Conservation (phyloP, 2,113 vertebrate genomes). For the Grallaria varia region DNA sequence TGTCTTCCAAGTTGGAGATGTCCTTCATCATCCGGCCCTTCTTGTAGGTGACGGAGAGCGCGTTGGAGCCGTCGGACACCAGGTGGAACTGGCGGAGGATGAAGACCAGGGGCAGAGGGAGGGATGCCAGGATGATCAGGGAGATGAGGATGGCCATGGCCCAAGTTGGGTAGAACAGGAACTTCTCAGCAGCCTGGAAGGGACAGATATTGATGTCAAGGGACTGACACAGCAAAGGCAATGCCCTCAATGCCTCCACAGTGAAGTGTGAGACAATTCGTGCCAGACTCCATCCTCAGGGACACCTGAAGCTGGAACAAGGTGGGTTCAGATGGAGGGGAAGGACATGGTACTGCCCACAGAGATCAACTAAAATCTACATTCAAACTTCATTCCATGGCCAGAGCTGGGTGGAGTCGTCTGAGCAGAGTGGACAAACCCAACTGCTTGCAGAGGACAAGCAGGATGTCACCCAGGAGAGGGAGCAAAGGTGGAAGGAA, state of each 20-base stretch:
- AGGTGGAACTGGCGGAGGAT: conserved; percentile 89
- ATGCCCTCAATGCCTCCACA: background rate
- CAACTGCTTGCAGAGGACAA: background rate
- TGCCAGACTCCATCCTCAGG: background rate
- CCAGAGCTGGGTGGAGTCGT: background rate
- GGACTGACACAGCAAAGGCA: background rate
- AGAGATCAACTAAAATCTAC: background rate
- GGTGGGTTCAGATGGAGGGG: background rate
- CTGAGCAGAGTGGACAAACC: background rate
- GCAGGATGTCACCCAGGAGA: background rate
- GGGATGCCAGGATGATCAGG: conserved; percentile 86
- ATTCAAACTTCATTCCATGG: background rate
- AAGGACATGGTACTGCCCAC: background rate
- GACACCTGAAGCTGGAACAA: background rate
- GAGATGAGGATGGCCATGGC: conserved; percentile 88
- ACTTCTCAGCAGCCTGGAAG: conserved; percentile 85
- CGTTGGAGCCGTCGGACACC: conserved; percentile 91
- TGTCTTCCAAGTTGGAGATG: conserved; percentile 95
- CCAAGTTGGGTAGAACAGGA: conserved; percentile 93
- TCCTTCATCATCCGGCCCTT: conserved; percentile 97
- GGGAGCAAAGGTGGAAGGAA: background rate
- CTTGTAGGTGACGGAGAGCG: conserved; percentile 94
- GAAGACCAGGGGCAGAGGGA: conserved; percentile 90
- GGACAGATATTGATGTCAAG: rapidly evolving
- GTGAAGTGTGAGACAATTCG: background rate